These are phyloP conservation scores for Drosophila meridiana DNA, from an alignment of 2,888 invertebrate species.

Conservation along the genomic window DNA sequence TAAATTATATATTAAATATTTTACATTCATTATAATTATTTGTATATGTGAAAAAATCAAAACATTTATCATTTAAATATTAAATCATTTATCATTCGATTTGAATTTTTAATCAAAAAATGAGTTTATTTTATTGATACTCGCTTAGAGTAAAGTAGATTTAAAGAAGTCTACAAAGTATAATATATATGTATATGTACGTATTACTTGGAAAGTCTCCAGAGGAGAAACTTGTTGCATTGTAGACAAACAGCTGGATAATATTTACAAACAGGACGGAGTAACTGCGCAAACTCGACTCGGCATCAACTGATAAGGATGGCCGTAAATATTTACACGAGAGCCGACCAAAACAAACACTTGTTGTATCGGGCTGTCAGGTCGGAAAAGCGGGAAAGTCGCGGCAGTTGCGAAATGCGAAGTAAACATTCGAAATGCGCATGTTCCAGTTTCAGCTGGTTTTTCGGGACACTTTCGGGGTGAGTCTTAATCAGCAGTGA, in stretches of 20 bases:
- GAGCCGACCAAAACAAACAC: slow-evolving; percentile 70
- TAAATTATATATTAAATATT: too few relatives aligned
- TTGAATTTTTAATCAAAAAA: too few relatives aligned
- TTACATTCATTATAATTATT: too few relatives aligned
- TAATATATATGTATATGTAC: not conserved
- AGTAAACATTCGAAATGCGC: slow-evolving; percentile 66
- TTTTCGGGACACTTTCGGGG: slow-evolving; percentile 31
- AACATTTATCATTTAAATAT: too few relatives aligned
- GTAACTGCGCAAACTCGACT: slow-evolving; percentile 69
- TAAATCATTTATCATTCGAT: too few relatives aligned
- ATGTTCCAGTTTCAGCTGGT: slow-evolving; percentile 71
- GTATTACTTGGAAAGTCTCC: not conserved
- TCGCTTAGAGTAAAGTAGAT: too few relatives aligned
- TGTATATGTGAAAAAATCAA: too few relatives aligned
- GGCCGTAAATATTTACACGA: slow-evolving; percentile 64
- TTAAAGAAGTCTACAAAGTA: not conserved
- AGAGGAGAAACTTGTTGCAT: slow-evolving; percentile 54
- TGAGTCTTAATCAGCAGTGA: slow-evolving; percentile 52
- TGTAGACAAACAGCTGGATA: slow-evolving; percentile 48
- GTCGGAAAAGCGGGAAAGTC: slow-evolving; percentile 29
- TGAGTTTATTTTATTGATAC: too few relatives aligned
- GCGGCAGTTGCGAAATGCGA: slow-evolving; percentile 41
- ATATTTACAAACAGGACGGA: slow-evolving; percentile 56
- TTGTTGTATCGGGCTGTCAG: slow-evolving; percentile 55
- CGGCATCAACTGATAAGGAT: slow-evolving; percentile 34